Percentiles rank a stretch among this genome's conserved stretches.
phyloP scores from a whole-genome alignment of 2,888 invertebrate species.

The Machimus atricapillus region DNA sequence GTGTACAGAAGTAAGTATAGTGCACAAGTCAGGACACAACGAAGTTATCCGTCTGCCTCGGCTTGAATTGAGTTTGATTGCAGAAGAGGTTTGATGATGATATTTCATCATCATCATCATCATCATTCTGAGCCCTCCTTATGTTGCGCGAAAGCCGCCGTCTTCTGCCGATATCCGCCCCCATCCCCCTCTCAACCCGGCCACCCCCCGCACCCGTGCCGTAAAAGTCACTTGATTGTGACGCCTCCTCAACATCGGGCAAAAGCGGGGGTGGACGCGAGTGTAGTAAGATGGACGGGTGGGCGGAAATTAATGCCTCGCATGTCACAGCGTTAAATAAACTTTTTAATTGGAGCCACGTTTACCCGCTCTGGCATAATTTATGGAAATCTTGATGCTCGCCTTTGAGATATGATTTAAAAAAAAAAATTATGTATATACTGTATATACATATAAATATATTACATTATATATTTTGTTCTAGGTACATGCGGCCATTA shows the following conservation, averaged over 20 bases:
- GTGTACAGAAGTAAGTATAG: neutral
- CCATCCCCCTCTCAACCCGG: neutral
- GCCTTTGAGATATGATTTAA: neutral
- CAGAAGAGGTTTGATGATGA: conserved; percentile 19
- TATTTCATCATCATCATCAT: conserved; percentile 17
- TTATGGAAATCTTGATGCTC: conserved; percentile 24
- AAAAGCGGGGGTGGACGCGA: neutral
- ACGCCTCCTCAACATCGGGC: neutral
- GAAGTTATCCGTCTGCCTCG: conserved; percentile 13
- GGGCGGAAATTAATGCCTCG: neutral
- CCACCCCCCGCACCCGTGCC: neutral
- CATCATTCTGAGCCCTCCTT: neutral
- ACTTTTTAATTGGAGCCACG: conserved; percentile 10
- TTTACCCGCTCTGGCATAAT: neutral
- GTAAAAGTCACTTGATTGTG: neutral
- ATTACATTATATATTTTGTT: neutral
- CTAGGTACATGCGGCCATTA: neutral
- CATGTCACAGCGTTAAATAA: conserved; percentile 4
- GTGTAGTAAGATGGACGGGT: neutral
- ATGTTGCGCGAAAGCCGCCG: neutral
- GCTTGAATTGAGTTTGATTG: conserved; percentile 32
- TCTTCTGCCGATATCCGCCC: neutral
- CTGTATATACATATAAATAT: neutral
- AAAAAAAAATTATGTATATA: neutral
- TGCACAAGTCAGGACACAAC: conserved; percentile 2